Evolutionary conservation across 2,888 invertebrate species (phyloP), one percentile per base, ranked within the genome.

Genomic region (Peribatodes rhomboidaria): DNA sequence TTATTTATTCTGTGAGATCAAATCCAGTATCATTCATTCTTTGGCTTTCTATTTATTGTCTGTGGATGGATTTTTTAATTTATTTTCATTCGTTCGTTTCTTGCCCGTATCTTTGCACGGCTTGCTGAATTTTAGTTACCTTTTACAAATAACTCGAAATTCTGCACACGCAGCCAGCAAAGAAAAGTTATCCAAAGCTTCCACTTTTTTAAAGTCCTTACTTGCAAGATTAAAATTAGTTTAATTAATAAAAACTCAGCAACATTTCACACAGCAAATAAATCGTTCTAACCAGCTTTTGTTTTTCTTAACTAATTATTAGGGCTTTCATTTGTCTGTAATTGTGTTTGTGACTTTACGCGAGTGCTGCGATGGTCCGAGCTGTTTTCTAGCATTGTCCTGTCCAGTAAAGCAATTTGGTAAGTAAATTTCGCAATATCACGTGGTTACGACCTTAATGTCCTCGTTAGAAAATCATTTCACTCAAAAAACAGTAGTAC

Each of bases 351-450:
- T 87, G 82, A 76, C 72, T 82, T 82, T 81, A 76, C 79, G 77
- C 83, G 80, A 76, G 75, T 81, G 78, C 82, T 89, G 92, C 88
- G 72, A 93, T 92, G 93, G 85, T 87, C 85, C 89, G 90, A 83
- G 87, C 89, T 85, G 92, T 93, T 93, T 91, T 93, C 91, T 93
- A 93, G 93, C 93, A 92, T 89, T 79, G 87, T 82, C 88, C 85
- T 84, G 90, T 86, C 75, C 74, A 71, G 42, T 83, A 84, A 80
- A 90, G 81, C 79, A 85, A 86, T 90, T 92, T 92, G 93, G 93
- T 93, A 71, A 92, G 92, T 88, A 52, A n/a, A 53, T 53, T 27
- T 53, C 14, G 14, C 39, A 39, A 22, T 35, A 20, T 52, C 49
- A 33, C 52, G 14, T 52, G 37, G 35, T 37, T 27, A n/a, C 3